A percentile compares a stretch with the other conserved stretches of the same genome.
Evolutionary conservation across 2,113 vertebrate genomes (phyloP).

Genomic region (Neoarius graeffei): DNA sequence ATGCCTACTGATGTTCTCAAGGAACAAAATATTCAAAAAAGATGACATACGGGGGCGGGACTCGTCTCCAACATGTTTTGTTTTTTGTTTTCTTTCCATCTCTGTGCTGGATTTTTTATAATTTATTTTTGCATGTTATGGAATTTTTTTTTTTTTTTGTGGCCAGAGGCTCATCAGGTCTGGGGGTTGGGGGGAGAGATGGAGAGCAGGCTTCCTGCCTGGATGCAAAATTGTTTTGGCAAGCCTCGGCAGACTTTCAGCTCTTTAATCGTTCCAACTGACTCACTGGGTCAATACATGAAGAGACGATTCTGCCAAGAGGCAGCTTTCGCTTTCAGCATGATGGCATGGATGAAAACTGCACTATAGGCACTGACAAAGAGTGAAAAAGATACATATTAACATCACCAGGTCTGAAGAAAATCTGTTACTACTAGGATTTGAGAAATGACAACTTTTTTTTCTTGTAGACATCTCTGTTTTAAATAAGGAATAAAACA

Average conservation of each 20-base stretch:
- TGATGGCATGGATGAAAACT: constrained; percentile 18
- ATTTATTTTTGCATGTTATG: not conserved
- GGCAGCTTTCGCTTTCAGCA: constrained; percentile 18
- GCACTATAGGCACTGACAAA: not conserved
- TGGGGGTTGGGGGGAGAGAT: not conserved
- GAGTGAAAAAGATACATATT: not conserved
- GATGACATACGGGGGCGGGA: not conserved
- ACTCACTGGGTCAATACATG: constrained; percentile 25
- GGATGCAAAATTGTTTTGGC: constrained; percentile 36
- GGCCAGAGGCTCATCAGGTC: constrained; percentile 11
- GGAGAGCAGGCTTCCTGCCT: constrained; percentile 18
- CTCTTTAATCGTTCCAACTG: constrained; percentile 28
- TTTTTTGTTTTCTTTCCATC: not conserved
- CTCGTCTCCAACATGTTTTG: not conserved
- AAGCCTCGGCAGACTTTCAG: not conserved
- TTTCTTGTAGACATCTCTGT: not conserved
- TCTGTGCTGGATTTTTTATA: not conserved
- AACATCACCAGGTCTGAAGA: not conserved
- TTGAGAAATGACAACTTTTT: not conserved
- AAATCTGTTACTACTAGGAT: not conserved
- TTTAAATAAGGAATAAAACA: not conserved
- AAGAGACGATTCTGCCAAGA: constrained; percentile 26
- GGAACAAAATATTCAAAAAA: not conserved
- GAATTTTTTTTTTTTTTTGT: not conserved
- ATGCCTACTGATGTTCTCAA: not conserved